A percentile compares a stretch with the other conserved stretches of the same genome.
phyloP scores from a whole-genome alignment of 2,113 vertebrate species.

The Otolemur garnettii region DNA sequence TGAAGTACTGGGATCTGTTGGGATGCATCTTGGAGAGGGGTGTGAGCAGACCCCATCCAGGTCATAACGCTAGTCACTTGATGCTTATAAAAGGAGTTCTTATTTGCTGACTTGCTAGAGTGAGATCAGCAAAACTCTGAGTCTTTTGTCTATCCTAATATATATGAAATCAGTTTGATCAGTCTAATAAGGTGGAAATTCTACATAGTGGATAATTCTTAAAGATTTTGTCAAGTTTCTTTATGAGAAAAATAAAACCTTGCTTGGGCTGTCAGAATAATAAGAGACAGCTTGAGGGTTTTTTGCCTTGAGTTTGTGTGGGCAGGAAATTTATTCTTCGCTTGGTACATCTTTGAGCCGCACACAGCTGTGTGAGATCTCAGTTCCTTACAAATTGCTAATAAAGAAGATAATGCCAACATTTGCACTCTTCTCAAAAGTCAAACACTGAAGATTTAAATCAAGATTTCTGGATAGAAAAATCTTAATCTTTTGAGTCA shows the following conservation, averaged over 20 bases:
- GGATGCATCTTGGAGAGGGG: not conserved
- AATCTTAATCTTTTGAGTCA: conserved; percentile 75
- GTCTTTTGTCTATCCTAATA: conserved; percentile 27
- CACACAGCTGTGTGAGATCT: conserved; percentile 72
- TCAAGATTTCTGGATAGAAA: conserved; percentile 75
- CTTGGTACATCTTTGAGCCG: conserved; percentile 66
- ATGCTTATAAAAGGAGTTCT: not conserved
- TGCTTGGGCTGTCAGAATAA: conserved; percentile 66
- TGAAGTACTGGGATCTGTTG: not conserved
- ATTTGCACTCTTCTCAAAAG: conserved; percentile 76
- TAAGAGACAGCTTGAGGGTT: conserved; percentile 72
- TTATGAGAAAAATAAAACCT: conserved; percentile 69
- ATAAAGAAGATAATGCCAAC: conserved; percentile 76
- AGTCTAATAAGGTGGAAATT: conserved; percentile 26
- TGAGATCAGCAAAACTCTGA: not conserved
- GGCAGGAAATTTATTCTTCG: conserved; percentile 79
- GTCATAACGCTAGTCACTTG: not conserved
- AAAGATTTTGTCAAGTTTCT: conserved; percentile 61
- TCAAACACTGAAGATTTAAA: conserved; percentile 73
- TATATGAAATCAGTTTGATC: conserved; percentile 45
- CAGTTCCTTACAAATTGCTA: conserved; percentile 72
- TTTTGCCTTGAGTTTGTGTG: conserved; percentile 69
- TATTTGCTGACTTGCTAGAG: not conserved
- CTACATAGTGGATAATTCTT: conserved; percentile 45
- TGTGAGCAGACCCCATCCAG: not conserved